Conservation (phyloP, 2,113 vertebrate species). For the Carassius gibelio region DNA sequence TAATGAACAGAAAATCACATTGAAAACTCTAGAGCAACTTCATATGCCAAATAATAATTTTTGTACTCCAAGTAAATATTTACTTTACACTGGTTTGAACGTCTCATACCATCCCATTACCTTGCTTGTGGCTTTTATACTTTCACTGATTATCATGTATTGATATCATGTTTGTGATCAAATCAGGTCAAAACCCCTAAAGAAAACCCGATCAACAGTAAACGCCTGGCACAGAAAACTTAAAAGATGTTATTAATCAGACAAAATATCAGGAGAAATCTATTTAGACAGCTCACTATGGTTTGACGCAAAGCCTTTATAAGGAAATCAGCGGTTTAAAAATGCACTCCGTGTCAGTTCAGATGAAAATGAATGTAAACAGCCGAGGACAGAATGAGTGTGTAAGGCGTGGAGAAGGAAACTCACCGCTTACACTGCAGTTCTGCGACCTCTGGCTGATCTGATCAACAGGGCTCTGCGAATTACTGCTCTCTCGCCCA, state of each 20-base stretch:
- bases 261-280: neutral
- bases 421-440: conserved; percentile 43
- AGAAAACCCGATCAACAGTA: neutral
- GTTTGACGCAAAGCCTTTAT: neutral
- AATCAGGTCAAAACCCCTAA: neutral
- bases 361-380: neutral
- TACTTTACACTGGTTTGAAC: neutral
- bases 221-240: neutral
- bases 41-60: too few relatives aligned
- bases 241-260: too few relatives aligned
- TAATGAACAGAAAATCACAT: too few relatives aligned
- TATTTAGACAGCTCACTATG: neutral
- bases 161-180: neutral
- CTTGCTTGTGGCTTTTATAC: neutral
- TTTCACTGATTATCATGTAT: neutral
- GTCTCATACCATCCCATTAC: neutral
- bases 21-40: too few relatives aligned
- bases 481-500: conserved; percentile 34
- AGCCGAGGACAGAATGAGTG: too few relatives aligned
- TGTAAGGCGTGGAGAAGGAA: conserved; percentile 20
- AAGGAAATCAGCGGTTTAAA: conserved; percentile 10
- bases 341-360: neutral
- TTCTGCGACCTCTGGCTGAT: conserved; percentile 43
- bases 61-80: neutral
- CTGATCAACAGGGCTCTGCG: conserved; percentile 23